phyloP scores from a whole-genome alignment of 2,113 vertebrate genomes.

The Nesoenas mayeri region DNA sequence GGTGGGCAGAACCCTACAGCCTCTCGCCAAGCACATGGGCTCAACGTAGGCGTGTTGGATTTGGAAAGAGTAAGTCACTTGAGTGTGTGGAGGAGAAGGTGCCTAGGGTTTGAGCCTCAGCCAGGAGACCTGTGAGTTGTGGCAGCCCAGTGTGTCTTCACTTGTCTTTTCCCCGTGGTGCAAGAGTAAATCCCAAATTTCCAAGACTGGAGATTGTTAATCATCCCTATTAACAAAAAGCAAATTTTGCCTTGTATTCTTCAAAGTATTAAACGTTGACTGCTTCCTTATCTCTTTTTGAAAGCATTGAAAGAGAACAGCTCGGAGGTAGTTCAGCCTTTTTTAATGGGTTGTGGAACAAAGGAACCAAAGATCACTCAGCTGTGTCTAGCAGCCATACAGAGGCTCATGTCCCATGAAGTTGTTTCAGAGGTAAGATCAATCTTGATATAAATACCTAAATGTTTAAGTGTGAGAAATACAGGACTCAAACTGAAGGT shows the following conservation, averaged over 20 bases:
- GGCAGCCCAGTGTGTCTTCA: neutral
- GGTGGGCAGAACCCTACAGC: neutral
- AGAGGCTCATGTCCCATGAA: conserved; percentile 98
- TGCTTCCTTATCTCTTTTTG: conserved; percentile 60
- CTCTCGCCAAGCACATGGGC: neutral
- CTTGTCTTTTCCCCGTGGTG: neutral
- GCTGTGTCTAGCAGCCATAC: conserved; percentile 94
- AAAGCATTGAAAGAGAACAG: conserved; percentile 97
- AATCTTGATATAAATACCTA: neutral
- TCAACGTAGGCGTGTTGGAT: neutral
- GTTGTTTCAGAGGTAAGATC: conserved; percentile 95
- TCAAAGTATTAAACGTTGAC: neutral
- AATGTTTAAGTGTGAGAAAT: neutral
- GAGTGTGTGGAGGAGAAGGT: neutral
- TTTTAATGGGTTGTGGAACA: conserved; percentile 98
- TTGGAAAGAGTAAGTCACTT: neutral
- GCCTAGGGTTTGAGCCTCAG: neutral
- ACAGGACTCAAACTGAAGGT: neutral
- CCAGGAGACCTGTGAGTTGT: neutral
- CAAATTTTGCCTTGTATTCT: neutral
- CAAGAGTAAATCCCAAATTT: neutral
- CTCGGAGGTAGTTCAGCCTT: conserved; percentile 97
- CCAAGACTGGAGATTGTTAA: neutral
- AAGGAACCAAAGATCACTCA: conserved; percentile 99
- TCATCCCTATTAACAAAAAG: too few species aligned